phyloP scores from a whole-genome alignment of 2,797 vertebrate species.

The Basileuterus tristriatus region DNA sequence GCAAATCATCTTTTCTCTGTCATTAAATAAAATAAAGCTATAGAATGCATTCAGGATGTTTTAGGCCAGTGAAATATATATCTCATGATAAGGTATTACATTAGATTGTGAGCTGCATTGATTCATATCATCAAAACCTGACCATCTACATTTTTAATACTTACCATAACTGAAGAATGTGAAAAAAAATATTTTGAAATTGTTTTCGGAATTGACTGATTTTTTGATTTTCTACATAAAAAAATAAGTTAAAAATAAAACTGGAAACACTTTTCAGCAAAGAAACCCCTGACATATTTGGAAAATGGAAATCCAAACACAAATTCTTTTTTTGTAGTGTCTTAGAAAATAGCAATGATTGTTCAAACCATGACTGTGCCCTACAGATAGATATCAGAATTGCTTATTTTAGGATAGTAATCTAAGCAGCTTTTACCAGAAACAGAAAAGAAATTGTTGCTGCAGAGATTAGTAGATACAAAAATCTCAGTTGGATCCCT shows the following conservation, averaged over 20 bases:
- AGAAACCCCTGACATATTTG: background rate
- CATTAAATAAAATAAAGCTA: background rate
- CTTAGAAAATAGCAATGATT: background rate
- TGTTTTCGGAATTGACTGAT: background rate
- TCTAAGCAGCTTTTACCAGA: background rate
- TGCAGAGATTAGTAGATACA: background rate
- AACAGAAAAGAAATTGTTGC: background rate
- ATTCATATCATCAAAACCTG: background rate
- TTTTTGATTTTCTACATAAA: background rate
- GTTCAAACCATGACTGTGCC: background rate
- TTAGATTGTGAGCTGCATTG: background rate
- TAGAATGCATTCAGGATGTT: background rate
- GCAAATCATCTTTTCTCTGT: background rate
- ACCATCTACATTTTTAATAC: background rate
- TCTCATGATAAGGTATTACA: background rate
- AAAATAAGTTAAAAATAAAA: background rate
- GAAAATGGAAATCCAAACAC: background rate
- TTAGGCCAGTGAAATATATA: background rate
- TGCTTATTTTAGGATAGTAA: background rate
- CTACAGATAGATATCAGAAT: background rate
- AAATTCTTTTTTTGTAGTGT: background rate
- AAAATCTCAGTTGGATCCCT: background rate
- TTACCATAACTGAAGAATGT: background rate
- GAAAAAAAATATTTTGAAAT: background rate
- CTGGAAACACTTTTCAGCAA: background rate